These are phyloP conservation scores for Ennomos quercinarius DNA, from an alignment of 2,888 invertebrate genomes.

Conservation along the genomic window DNA sequence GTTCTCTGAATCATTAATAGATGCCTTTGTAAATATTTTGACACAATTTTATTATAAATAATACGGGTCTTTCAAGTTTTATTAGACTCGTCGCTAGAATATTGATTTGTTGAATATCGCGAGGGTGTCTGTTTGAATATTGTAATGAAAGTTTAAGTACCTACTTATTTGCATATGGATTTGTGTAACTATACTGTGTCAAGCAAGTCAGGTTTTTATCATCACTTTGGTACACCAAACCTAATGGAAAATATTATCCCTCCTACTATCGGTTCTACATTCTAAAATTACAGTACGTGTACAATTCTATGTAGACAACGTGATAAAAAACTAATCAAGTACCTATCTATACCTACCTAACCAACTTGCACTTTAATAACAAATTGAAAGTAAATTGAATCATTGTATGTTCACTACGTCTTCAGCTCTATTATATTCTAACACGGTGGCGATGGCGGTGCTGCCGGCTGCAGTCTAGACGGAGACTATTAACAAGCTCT, in stretches of 20 bases:
- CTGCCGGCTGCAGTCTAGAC: slow-evolving; percentile 30
- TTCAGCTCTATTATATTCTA: slow-evolving; percentile 21
- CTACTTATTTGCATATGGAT: slow-evolving; percentile 14
- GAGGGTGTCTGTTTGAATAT: slow-evolving; percentile 23
- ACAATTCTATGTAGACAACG: no score
- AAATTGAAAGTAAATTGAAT: slow-evolving; percentile 26
- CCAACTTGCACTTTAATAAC: no score
- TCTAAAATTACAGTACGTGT: background rate
- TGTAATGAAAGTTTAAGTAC: slow-evolving; percentile 17
- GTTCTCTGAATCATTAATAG: slow-evolving; percentile 36
- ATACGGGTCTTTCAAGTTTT: slow-evolving; percentile 21
- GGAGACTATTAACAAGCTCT: slow-evolving; percentile 17
- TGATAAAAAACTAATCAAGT: no score
- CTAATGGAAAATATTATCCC: no score
- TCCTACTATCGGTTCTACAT: background rate
- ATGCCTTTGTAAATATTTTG: slow-evolving; percentile 37
- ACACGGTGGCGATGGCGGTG: slow-evolving; percentile 14
- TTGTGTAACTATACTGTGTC: background rate
- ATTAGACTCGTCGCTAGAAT: slow-evolving; percentile 26
- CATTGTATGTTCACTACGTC: slow-evolving; percentile 20
- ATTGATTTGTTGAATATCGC: slow-evolving; percentile 26
- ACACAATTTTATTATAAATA: slow-evolving; percentile 28
- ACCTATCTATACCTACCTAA: no score
- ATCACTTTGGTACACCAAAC: no score
- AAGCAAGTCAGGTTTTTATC: no score